Conservation (phyloP, 2,113 vertebrate genomes). For the Pica pica region DNA sequence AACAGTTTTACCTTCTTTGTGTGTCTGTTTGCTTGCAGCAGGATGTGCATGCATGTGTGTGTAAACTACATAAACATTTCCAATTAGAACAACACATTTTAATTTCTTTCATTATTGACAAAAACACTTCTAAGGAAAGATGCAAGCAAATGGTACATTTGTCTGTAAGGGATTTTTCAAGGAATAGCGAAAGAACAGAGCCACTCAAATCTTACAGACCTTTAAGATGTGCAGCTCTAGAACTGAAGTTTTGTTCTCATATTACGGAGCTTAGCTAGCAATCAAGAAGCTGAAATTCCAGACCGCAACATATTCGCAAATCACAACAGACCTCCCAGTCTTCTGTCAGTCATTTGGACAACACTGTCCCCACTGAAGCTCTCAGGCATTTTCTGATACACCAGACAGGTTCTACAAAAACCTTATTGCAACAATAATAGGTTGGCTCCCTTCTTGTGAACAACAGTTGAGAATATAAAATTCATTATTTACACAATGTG, state of each 20-base stretch:
- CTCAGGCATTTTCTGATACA: background rate
- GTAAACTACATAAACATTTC: background rate
- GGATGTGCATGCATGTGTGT: fast-evolving
- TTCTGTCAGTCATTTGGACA: background rate
- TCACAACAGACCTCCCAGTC: background rate
- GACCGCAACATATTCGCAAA: background rate
- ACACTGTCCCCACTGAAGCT: background rate
- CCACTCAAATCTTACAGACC: background rate
- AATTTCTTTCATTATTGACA: background rate
- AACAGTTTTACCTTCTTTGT: background rate
- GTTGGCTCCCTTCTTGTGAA: background rate
- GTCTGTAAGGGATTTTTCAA: background rate
- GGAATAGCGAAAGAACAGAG: background rate
- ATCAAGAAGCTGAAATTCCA: background rate
- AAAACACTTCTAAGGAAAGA: background rate
- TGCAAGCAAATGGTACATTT: background rate
- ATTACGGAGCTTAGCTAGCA: background rate
- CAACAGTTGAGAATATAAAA: background rate
- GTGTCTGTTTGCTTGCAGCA: background rate
- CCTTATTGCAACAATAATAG: background rate
- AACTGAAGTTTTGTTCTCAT: background rate
- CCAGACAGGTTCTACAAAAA: background rate
- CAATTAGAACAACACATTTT: background rate
- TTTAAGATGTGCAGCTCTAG: background rate
- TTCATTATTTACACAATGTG: constrained; percentile 6